These are phyloP conservation scores for Eilema caniola DNA, from an alignment of 2,888 invertebrate species.

Conservation along the genomic window DNA sequence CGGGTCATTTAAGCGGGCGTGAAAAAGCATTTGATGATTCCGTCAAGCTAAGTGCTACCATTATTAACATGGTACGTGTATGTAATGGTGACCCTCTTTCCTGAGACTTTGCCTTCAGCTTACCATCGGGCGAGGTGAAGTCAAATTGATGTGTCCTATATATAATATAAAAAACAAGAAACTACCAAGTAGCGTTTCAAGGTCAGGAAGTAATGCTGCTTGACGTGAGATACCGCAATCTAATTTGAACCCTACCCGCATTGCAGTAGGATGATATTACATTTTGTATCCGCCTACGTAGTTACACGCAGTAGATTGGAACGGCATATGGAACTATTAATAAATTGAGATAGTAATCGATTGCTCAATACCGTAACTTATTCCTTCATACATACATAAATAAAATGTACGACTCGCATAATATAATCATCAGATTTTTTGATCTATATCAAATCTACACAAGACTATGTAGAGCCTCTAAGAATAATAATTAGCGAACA, in stretches of 20 bases:
- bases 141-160: too few species aligned
- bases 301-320: not conserved
- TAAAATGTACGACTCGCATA: not conserved
- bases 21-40: too few species aligned
- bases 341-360: not conserved
- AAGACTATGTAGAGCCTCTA: too few species aligned
- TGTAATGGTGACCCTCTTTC: too few species aligned
- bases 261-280: conserved; percentile 4
- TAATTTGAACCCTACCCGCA: not conserved
- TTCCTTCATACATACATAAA: not conserved
- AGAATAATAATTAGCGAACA: too few species aligned
- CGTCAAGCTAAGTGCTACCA: too few species aligned
- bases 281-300: not conserved
- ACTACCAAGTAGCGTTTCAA: not conserved
- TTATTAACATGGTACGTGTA: too few species aligned
- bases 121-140: too few species aligned
- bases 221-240: not conserved
- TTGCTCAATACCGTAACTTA: not conserved
- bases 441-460: too few species aligned
- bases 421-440: not conserved
- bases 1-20: too few species aligned
- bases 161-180: too few species aligned
- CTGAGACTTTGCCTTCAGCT: too few species aligned
- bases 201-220: not conserved
- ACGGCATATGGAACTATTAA: not conserved